Percentiles rank a stretch among this genome's conserved stretches.
phyloP scores from a whole-genome alignment of 2,797 vertebrate species.

The Gallinago solitaria region DNA sequence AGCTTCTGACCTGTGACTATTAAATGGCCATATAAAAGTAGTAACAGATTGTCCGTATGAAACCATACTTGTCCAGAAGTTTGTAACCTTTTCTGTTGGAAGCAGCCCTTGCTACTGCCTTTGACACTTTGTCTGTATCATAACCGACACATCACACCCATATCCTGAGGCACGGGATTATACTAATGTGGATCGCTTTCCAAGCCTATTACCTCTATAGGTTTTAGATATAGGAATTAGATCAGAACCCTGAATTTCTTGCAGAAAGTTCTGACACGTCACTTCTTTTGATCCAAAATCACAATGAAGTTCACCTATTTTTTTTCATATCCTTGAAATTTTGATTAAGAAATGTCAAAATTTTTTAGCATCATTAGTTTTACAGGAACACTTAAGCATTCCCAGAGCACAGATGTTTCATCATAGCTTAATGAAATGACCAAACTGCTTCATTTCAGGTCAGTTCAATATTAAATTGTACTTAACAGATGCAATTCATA shows the following conservation, averaged over 20 bases:
- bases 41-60: not conserved
- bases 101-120: not conserved
- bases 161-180: not conserved
- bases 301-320: rapidly evolving
- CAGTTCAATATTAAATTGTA: not conserved
- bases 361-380: not conserved
- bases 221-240: not conserved
- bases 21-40: not conserved
- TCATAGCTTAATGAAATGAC: not conserved
- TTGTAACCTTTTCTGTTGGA: not conserved
- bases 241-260: not conserved
- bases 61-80: not conserved
- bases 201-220: not conserved
- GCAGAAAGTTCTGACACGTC: not conserved
- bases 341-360: not conserved
- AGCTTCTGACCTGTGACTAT: not conserved
- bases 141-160: not conserved
- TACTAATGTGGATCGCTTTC: not conserved
- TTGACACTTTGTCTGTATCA: not conserved
- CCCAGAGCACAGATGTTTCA: not conserved
- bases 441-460: not conserved
- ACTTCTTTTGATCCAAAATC: not conserved
- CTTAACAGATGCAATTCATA: not conserved
- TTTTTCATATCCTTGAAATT: not conserved
- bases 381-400: not conserved